Evolutionary conservation across 2,888 invertebrate species (phyloP), one percentile per base, ranked within the genome.

Genomic region (Chymomyza fuscimana): DNA sequence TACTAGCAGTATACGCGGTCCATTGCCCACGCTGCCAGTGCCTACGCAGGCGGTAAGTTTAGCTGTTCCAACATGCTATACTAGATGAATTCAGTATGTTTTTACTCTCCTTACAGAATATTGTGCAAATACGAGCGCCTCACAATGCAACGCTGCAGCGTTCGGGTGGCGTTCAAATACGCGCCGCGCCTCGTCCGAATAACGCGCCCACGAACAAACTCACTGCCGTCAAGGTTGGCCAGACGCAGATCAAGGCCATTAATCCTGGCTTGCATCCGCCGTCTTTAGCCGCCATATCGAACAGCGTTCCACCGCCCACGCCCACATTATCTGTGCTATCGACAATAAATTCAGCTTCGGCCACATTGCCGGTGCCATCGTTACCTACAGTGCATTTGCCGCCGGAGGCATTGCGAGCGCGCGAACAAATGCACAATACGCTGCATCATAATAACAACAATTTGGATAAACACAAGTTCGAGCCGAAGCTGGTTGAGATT

Each of bases 231-330:
- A 92, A 92, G 82, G 91, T 92, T 67, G 92, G 92, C 46, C 91
- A 92, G 82, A 92, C 92, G 61, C 92, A 92, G 81, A 92, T 92
- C 60, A 92, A 92, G 86, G 90, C 91, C 56, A 83, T 86, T 69
- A 82, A 87, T 71, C 79, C 88, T 73, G 82, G 85, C 81, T 73
- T 89, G 77, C 91, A 90, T 72, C 90, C 90, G 73, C 91, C 91
- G 10, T 82, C 87, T 36, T 76, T 91, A 73, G 79, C 90, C 76
- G 90, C 91, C 78, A 89, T 90, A 81, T 89, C 87, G 25, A 58
- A 88, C 63, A 88, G 81, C 67, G 79, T 82, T 65, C 87, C 87
- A 61, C 79, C 84, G 65, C 78, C 81, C 9, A 81, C 85, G 22
- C 83, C 90, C 32, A 85, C 89, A 52, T 71, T 86, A 19, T 86